These are phyloP conservation scores for Pelusios castaneus DNA, from an alignment of 2,113 vertebrate genomes.

Conservation along the genomic window DNA sequence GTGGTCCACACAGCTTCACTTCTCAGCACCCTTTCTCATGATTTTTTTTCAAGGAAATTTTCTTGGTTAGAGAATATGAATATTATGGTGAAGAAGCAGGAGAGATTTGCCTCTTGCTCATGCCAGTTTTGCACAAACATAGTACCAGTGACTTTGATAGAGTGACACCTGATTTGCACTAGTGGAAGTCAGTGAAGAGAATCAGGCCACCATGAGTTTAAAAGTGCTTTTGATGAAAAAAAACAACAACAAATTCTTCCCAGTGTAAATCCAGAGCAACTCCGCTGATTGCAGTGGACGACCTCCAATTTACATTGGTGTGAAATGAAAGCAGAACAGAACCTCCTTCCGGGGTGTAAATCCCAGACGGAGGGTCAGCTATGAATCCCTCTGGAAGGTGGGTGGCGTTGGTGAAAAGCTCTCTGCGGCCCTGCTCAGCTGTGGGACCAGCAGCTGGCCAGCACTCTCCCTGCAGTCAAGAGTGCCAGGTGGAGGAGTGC, in stretches of 20 bases:
- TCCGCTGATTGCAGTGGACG: not conserved
- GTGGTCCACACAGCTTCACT: not conserved
- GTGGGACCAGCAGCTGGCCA: not conserved
- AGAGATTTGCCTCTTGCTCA: rapidly evolving
- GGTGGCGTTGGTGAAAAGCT: not conserved
- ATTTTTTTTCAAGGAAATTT: not conserved
- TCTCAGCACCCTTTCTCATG: not conserved
- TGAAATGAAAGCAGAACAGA: not conserved
- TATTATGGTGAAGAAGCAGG: not conserved
- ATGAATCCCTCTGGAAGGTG: not conserved
- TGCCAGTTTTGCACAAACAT: not conserved
- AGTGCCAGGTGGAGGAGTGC: not conserved
- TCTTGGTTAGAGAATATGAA: not conserved
- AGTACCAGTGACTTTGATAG: not conserved
- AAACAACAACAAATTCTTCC: not conserved
- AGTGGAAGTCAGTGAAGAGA: not conserved
- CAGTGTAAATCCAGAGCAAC: rapidly evolving
- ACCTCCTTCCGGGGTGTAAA: not conserved
- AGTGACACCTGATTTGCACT: not conserved
- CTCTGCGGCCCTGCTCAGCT: not conserved
- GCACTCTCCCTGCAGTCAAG: not conserved
- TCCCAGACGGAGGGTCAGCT: not conserved
- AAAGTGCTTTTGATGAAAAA: slow-evolving; percentile 14
- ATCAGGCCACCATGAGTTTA: not conserved
- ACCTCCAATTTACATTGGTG: not conserved